Evolutionary conservation across 2,113 vertebrate species (phyloP).

Genomic region (Balaenoptera acutorostrata): DNA sequence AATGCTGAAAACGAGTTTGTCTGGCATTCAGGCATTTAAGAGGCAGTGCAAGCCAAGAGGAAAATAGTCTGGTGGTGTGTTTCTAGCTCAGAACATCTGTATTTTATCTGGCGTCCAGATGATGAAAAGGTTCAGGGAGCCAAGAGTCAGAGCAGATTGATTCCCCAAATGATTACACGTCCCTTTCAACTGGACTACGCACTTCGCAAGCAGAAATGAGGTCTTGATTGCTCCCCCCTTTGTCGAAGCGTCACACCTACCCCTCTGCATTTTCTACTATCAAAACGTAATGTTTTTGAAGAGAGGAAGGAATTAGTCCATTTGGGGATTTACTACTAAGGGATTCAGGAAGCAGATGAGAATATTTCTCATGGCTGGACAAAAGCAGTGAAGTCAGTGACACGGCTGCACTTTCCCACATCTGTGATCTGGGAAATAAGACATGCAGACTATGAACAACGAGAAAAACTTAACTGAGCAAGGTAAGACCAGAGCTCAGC

Average conservation of each 20-base stretch:
- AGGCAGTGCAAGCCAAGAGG: constrained; percentile 53
- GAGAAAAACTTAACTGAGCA: background rate
- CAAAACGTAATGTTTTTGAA: constrained; percentile 12
- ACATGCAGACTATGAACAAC: background rate
- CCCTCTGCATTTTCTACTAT: background rate
- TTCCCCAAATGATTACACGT: constrained; percentile 55
- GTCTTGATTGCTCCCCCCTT: constrained; percentile 22
- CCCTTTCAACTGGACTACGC: constrained; percentile 64
- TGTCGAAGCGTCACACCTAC: background rate
- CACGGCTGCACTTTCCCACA: background rate
- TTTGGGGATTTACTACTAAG: constrained; percentile 21
- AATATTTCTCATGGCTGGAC: constrained; percentile 17
- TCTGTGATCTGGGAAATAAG: constrained; percentile 37
- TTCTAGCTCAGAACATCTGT: constrained; percentile 77
- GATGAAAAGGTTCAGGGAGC: constrained; percentile 70
- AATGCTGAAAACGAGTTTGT: constrained; percentile 59
- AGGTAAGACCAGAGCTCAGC: constrained; percentile 10
- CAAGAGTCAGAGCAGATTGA: constrained; percentile 66
- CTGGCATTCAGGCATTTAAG: constrained; percentile 64
- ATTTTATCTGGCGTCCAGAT: constrained; percentile 79
- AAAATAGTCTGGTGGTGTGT: constrained; percentile 39
- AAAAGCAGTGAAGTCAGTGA: constrained; percentile 38
- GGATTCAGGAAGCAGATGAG: background rate
- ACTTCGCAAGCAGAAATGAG: constrained; percentile 34
- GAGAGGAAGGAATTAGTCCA: constrained; percentile 18